These are phyloP conservation scores for Ceratosolen fusciceps DNA, from an alignment of 1,140 invertebrate species.

Conservation along the genomic window DNA sequence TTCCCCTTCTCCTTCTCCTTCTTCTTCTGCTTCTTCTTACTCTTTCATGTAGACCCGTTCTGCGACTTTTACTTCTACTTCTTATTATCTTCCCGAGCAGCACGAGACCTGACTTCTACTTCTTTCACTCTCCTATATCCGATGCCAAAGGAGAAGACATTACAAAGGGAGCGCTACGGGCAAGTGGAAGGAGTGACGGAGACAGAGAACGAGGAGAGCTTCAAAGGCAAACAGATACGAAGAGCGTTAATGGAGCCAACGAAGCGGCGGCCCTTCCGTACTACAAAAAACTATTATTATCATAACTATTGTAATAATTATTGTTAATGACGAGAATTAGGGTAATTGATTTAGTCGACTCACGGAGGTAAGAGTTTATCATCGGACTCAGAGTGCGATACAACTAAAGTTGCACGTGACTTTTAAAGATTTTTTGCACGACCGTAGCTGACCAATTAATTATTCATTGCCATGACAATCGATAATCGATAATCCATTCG, in stretches of 20 bases:
- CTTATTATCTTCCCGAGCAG: constrained; percentile 30
- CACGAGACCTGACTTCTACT: constrained; percentile 20
- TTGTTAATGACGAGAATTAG: too few relatives aligned
- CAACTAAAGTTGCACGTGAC: too few relatives aligned
- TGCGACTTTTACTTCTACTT: constrained; percentile 31
- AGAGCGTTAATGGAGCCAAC: neutral
- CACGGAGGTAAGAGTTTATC: too few relatives aligned
- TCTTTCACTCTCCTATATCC: constrained; percentile 8
- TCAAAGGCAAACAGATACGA: neutral
- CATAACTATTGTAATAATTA: too few relatives aligned
- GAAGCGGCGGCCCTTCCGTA: neutral
- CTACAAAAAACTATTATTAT: constrained; percentile 4
- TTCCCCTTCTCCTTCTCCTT: neutral
- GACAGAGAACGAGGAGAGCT: neutral
- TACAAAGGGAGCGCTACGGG: constrained; percentile 7
- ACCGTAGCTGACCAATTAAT: too few relatives aligned
- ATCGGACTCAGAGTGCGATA: too few relatives aligned
- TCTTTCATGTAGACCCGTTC: constrained; percentile 18
- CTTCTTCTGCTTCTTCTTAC: neutral
- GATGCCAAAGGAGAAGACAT: neutral
- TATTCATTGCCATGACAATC: too few relatives aligned
- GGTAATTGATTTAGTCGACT: too few relatives aligned
- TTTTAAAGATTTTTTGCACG: too few relatives aligned
- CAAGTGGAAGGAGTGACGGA: neutral
- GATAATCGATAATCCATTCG: too few relatives aligned